Percentiles rank a stretch among this genome's conserved stretches.
Evolutionary conservation across 2,888 invertebrate genomes (phyloP).

Genomic region (Theretra japonica): DNA sequence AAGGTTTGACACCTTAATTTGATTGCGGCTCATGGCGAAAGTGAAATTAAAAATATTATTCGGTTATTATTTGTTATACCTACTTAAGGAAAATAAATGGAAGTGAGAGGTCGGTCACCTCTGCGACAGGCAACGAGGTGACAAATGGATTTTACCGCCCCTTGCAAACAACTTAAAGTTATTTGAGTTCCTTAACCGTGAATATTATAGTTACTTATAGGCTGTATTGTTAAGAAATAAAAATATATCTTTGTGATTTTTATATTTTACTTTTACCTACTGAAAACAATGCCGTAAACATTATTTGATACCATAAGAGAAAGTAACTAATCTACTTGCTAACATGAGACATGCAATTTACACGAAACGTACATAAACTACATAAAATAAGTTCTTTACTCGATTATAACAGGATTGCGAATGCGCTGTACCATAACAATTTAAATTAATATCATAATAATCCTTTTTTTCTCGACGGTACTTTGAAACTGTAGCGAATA

Average conservation of each 20-base stretch:
- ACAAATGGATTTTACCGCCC: constrained; percentile 21
- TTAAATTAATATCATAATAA: background rate
- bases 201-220: too few relatives aligned
- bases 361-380: too few relatives aligned
- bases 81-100: constrained; percentile 21
- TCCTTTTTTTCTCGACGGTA: background rate
- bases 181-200: background rate
- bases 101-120: constrained; percentile 16
- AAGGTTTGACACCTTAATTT: background rate
- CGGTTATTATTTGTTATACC: background rate
- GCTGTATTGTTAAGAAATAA: background rate
- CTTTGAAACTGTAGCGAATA: constrained; percentile 16
- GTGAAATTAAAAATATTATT: background rate
- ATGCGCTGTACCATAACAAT: background rate
- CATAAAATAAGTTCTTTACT: too few relatives aligned
- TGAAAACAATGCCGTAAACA: too few relatives aligned
- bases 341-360: too few relatives aligned
- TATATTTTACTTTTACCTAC: too few relatives aligned
- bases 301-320: too few relatives aligned
- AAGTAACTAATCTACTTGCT: too few relatives aligned
- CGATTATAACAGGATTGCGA: too few relatives aligned
- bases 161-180: constrained; percentile 20
- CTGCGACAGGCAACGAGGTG: background rate
- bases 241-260: too few relatives aligned
- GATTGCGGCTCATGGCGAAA: background rate